These are phyloP conservation scores for Leptinotarsa juncta DNA, from an alignment of 2,888 invertebrate genomes.

Conservation along the genomic window DNA sequence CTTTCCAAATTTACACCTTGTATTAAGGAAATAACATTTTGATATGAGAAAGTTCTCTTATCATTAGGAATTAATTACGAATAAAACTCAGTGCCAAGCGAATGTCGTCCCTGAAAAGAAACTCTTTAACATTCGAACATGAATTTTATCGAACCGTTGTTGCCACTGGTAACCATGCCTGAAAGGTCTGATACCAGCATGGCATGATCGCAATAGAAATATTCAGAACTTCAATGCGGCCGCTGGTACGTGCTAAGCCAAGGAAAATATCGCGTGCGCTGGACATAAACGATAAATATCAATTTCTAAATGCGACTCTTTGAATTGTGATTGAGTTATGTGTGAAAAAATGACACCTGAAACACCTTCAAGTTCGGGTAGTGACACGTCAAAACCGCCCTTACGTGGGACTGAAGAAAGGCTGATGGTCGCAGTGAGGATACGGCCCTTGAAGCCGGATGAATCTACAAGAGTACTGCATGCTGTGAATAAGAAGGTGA, in stretches of 20 bases:
- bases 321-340: not conserved
- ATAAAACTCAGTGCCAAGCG: not conserved
- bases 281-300: not conserved
- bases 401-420: constrained; percentile 62
- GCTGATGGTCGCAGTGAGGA: constrained; percentile 84
- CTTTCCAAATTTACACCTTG: too few relatives aligned
- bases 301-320: not conserved
- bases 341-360: constrained; percentile 59
- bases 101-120: constrained; percentile 8
- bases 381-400: constrained; percentile 59
- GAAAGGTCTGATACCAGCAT: constrained; percentile 33
- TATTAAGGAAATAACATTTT: too few relatives aligned
- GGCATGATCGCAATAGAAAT: constrained; percentile 29
- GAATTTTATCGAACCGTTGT: constrained; percentile 40
- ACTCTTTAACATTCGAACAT: not conserved
- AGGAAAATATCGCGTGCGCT: not conserved
- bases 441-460: constrained; percentile 82
- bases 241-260: not conserved
- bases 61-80: too few relatives aligned
- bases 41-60: too few relatives aligned
- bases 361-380: constrained; percentile 64
- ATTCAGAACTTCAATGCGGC: constrained; percentile 10
- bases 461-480: constrained; percentile 83
- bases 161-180: constrained; percentile 33
- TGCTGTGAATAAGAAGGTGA: constrained; percentile 82